These are phyloP conservation scores for Dendrolimus kikuchii DNA, from an alignment of 1,140 invertebrate species.

Conservation along the genomic window DNA sequence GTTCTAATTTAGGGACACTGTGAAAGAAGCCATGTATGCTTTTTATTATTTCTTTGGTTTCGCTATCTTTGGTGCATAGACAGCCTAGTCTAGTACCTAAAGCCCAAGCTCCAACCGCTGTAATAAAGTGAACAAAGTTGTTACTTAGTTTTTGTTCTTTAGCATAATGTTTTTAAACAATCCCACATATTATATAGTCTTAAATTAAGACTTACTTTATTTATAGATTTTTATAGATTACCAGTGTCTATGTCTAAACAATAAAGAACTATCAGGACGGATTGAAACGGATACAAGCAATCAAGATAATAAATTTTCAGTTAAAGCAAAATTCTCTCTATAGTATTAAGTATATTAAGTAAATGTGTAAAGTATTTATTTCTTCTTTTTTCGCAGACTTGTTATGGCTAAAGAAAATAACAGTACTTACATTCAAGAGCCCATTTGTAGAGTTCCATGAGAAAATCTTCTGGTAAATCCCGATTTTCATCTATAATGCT, in stretches of 20 bases:
- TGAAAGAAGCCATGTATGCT: slow-evolving; percentile 87
- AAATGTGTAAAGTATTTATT: not conserved
- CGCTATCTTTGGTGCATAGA: slow-evolving; percentile 75
- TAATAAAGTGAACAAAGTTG: slow-evolving; percentile 22
- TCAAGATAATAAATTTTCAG: no score
- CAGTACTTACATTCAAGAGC: slow-evolving; percentile 87
- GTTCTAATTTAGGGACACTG: slow-evolving; percentile 83
- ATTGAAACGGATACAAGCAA: no score
- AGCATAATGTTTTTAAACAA: not conserved
- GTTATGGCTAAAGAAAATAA: no score
- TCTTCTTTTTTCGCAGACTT: no score
- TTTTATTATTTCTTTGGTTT: slow-evolving; percentile 83
- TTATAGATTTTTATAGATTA: no score
- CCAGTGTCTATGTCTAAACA: no score
- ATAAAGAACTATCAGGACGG: no score
- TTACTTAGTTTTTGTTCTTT: not conserved
- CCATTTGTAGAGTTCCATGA: slow-evolving; percentile 90
- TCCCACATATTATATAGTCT: no score
- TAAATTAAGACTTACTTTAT: no score
- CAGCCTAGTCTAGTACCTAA: slow-evolving; percentile 86
- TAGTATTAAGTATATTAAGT: no score
- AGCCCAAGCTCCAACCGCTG: slow-evolving; percentile 86
- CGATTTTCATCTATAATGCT: slow-evolving; percentile 76
- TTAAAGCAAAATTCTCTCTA: no score
- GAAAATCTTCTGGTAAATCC: slow-evolving; percentile 83